Evolutionary conservation across 2,888 invertebrate species (phyloP).

Genomic region (Cremastinae sp.): DNA sequence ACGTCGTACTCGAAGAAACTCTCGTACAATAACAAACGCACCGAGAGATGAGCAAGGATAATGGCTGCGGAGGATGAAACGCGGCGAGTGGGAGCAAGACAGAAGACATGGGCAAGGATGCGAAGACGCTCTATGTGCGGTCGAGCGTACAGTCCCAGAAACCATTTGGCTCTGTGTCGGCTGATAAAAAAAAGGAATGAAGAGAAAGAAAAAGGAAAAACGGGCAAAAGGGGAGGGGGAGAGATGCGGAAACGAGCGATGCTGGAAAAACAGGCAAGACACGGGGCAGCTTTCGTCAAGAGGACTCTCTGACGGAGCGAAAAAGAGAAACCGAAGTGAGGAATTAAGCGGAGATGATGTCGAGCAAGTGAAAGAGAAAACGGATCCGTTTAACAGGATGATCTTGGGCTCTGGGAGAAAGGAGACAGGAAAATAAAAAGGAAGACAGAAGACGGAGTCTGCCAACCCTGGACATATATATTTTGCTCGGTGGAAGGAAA

Average conservation of each 20-base stretch:
- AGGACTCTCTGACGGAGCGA: slow-evolving; percentile 61
- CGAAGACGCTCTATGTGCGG: slow-evolving; percentile 59
- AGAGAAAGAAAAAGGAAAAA: slow-evolving; percentile 43
- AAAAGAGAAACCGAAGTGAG: slow-evolving; percentile 64
- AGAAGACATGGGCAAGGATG: slow-evolving; percentile 32
- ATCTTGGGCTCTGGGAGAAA: slow-evolving; percentile 67
- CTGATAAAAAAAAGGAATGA: slow-evolving; percentile 67
- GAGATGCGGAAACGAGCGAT: slow-evolving; percentile 54
- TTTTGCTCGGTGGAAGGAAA: slow-evolving; percentile 16
- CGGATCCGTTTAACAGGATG: slow-evolving; percentile 79
- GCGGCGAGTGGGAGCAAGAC: slow-evolving; percentile 19
- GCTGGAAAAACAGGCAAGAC: slow-evolving; percentile 55
- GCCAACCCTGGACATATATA: slow-evolving; percentile 32
- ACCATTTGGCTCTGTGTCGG: slow-evolving; percentile 72
- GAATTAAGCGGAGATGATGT: slow-evolving; percentile 62
- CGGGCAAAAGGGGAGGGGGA: slow-evolving; percentile 46
- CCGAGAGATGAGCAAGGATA: slow-evolving; percentile 58
- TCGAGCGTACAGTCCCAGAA: slow-evolving; percentile 73
- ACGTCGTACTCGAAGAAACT: slow-evolving; percentile 17
- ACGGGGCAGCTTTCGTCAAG: slow-evolving; percentile 51
- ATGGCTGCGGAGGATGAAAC: slow-evolving; percentile 39
- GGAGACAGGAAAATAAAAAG: slow-evolving; percentile 41
- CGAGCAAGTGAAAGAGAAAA: slow-evolving; percentile 60
- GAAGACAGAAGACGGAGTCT: slow-evolving; percentile 47
- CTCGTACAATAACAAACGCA: slow-evolving; percentile 57